Percentiles rank a stretch among this genome's conserved stretches.
Conservation (phyloP, 2,113 vertebrate species). For the Montifringilla adamsi region DNA sequence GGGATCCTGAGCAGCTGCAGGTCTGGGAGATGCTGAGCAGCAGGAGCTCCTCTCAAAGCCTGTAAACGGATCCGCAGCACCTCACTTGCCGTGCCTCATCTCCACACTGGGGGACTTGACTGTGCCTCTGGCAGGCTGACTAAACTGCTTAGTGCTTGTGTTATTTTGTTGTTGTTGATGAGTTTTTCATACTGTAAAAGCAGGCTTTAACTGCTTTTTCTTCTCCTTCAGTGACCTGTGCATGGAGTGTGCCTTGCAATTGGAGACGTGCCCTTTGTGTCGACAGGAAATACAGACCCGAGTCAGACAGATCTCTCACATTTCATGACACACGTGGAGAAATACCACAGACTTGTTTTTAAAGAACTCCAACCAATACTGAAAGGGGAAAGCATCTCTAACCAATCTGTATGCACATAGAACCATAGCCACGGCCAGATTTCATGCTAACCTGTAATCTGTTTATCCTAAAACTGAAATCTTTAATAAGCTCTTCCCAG, state of each 20-base stretch:
- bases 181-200: neutral
- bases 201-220: neutral
- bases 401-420: constrained; percentile 45
- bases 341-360: constrained; percentile 60
- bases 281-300: constrained; percentile 97
- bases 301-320: constrained; percentile 96
- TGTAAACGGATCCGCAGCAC: neutral
- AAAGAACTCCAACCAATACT: constrained; percentile 62
- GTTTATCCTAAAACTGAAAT: constrained; percentile 52
- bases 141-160: neutral
- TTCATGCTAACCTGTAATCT: constrained; percentile 67
- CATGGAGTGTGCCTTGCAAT: constrained; percentile 99
- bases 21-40: neutral
- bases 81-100: neutral
- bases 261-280: constrained; percentile 98
- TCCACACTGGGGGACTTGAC: neutral
- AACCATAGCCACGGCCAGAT: constrained; percentile 68
- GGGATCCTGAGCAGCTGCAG: neutral
- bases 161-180: neutral
- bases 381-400: constrained; percentile 70
- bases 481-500: constrained; percentile 58
- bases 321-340: constrained; percentile 89
- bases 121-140: neutral
- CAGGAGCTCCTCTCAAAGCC: neutral
- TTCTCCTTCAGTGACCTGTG: constrained; percentile 87